Evolutionary conservation across 2,888 invertebrate genomes (phyloP), one percentile per base, ranked within the genome.

Genomic region (Temnothorax unifasciatus): DNA sequence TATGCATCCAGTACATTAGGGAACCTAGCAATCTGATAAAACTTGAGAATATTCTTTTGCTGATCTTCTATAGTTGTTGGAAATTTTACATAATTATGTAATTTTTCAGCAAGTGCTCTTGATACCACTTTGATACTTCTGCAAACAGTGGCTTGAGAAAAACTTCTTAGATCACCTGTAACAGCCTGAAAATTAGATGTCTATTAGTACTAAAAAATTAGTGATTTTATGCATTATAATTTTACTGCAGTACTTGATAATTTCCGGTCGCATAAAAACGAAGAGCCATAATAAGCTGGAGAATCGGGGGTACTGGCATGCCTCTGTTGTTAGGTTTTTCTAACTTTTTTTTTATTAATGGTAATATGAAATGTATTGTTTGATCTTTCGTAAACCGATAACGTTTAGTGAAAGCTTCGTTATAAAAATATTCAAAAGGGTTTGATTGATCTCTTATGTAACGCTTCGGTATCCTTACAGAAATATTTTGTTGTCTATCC

Each of bases 381-480:
- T n/a, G n/a, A n/a, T n/a, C 63, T 38, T 63, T 63, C n/a, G 4
- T 63, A 63, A 63, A 63, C n/a, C 9, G n/a, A n/a, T 4, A 63
- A n/a, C 63, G 63, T 38, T 63, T 41, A 9, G 8, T 63, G 38
- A 63, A 63, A 11, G 63, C n/a, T 63, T 63, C 38, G 8, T 63
- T 34, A 63, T n/a, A n/a, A n/a, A 38, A 63, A n/a, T 9, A 63
- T 63, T 63, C 38, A 63, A 63, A 63, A 38, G 38, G 63, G 5
- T 63, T 63, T 63, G 63, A 63, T 8, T 63, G 34, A 63, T 63
- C 63, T 38, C 63, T 8, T 8, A 63, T 63, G 34, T 38, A 63
- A 63, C 18, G 18, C n/a, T 63, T 38, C 2, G 34, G 63, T 63
- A 63, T 38, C 29, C 34, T 63, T 6, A n/a, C 9, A 52, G 6